Conservation (phyloP, 2,888 invertebrate genomes). For the Dryobotodes eremita region DNA sequence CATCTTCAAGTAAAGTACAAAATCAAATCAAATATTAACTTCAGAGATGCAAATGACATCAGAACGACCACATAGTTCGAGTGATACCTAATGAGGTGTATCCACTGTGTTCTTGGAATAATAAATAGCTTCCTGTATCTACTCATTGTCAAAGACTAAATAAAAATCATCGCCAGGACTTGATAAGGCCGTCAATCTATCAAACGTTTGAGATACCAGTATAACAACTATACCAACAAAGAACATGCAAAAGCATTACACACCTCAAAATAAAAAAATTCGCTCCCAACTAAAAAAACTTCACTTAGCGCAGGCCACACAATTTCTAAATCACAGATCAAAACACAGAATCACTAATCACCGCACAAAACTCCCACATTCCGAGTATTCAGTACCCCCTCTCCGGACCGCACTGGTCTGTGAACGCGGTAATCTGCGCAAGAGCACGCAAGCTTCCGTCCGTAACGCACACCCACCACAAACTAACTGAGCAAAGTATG, state of each 20-base stretch:
- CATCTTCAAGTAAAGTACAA: conserved; percentile 9
- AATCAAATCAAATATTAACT: conserved; percentile 33
- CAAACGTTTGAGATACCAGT: neutral
- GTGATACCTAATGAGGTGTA: conserved; percentile 42
- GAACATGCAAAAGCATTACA: conserved; percentile 22
- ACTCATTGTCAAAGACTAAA: conserved; percentile 28
- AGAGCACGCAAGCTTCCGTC: conserved; percentile 83
- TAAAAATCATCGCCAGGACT: conserved; percentile 8
- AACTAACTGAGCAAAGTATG: conserved; percentile 68
- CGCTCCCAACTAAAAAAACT: conserved; percentile 11
- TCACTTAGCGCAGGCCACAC: conserved; percentile 45
- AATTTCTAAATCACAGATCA: conserved; percentile 62
- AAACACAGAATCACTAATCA: conserved; percentile 59
- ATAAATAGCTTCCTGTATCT: conserved; percentile 47
- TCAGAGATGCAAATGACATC: conserved; percentile 35
- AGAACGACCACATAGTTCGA: conserved; percentile 30
- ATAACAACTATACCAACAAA: conserved; percentile 18
- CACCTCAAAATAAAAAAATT: conserved; percentile 7
- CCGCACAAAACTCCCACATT: conserved; percentile 57
- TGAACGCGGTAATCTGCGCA: conserved; percentile 77
- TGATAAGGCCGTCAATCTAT: neutral
- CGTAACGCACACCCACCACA: conserved; percentile 74
- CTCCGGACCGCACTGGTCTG: conserved; percentile 68
- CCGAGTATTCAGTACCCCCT: conserved; percentile 57
- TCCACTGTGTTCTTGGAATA: conserved; percentile 49